phyloP scores from a whole-genome alignment of 2,888 invertebrate genomes.

The Neuroscelio doddi region DNA sequence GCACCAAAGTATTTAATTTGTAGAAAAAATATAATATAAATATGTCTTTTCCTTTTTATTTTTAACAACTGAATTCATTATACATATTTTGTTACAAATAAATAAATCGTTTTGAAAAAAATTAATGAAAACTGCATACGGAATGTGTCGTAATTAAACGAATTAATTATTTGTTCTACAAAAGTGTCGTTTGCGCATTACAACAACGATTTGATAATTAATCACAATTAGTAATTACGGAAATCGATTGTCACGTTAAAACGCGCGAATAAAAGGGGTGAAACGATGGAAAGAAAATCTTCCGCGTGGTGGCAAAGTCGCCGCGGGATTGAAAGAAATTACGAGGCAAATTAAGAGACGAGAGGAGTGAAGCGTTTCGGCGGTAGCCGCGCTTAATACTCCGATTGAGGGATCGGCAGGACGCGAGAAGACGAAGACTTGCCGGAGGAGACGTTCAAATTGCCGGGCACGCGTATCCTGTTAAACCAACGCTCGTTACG shows the following conservation, averaged over 20 bases:
- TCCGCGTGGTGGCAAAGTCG: too few relatives aligned
- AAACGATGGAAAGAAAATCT: too few relatives aligned
- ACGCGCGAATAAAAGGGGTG: slow-evolving; percentile 10
- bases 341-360: slow-evolving; percentile 10
- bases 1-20: too few relatives aligned
- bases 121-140: too few relatives aligned
- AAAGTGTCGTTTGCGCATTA: too few relatives aligned
- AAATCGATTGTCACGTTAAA: slow-evolving; percentile 21
- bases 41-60: too few relatives aligned
- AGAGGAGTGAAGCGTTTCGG: slow-evolving; percentile 3
- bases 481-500: slow-evolving; percentile 37
- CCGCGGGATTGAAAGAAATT: slow-evolving; percentile 10
- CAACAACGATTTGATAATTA: slow-evolving; percentile 24
- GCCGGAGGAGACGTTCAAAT: slow-evolving; percentile 41
- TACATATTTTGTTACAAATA: too few relatives aligned
- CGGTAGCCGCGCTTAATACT: slow-evolving; percentile 24
- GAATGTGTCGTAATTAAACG: too few relatives aligned
- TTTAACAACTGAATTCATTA: too few relatives aligned
- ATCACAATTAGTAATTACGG: slow-evolving; percentile 23
- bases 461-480: slow-evolving; percentile 33
- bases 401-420: slow-evolving; percentile 28
- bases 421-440: slow-evolving; percentile 30
- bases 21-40: too few relatives aligned
- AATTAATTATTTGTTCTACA: too few relatives aligned
- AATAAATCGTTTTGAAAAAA: too few relatives aligned